These are phyloP conservation scores for Acrossocheilus fasciatus DNA, from an alignment of 2,797 vertebrate species.

Conservation along the genomic window DNA sequence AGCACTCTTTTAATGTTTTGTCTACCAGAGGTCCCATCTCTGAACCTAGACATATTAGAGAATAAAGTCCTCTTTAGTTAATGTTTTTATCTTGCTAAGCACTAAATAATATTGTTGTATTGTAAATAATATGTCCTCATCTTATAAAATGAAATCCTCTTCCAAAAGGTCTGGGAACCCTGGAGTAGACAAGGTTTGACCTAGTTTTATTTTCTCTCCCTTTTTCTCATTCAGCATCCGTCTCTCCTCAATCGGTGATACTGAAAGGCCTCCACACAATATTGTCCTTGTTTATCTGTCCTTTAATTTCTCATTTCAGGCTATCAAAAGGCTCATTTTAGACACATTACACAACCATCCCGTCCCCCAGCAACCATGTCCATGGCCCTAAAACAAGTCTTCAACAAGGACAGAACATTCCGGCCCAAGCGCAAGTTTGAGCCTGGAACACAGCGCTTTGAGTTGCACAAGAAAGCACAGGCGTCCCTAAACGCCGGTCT, in stretches of 20 bases:
- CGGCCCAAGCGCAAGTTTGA: conserved; percentile 97
- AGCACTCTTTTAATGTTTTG: background rate
- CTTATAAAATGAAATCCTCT: background rate
- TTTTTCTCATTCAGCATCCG: conserved; percentile 36
- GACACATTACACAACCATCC: conserved; percentile 36
- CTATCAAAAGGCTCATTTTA: conserved; percentile 28
- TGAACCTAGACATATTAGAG: background rate
- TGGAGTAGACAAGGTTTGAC: background rate
- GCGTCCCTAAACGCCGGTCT: conserved; percentile 92
- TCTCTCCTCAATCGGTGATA: background rate
- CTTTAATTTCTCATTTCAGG: conserved; percentile 14
- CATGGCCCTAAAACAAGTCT: conserved; percentile 91
- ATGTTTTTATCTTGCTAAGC: background rate
- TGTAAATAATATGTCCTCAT: background rate
- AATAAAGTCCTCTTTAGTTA: background rate
- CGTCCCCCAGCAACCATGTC: conserved; percentile 81
- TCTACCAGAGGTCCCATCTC: background rate
- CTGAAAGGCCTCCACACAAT: conserved; percentile 23
- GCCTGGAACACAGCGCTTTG: conserved; percentile 93
- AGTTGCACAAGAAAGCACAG: conserved; percentile 96
- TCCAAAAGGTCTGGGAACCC: background rate
- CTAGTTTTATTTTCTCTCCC: conserved; percentile 8
- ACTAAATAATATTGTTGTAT: background rate
- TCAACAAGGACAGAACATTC: conserved; percentile 97
- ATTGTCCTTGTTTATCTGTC: conserved; percentile 21